Percentiles rank a stretch among this genome's conserved stretches.
Evolutionary conservation across 2,888 invertebrate genomes (phyloP).

Genomic region (Trachelus troglodyta): DNA sequence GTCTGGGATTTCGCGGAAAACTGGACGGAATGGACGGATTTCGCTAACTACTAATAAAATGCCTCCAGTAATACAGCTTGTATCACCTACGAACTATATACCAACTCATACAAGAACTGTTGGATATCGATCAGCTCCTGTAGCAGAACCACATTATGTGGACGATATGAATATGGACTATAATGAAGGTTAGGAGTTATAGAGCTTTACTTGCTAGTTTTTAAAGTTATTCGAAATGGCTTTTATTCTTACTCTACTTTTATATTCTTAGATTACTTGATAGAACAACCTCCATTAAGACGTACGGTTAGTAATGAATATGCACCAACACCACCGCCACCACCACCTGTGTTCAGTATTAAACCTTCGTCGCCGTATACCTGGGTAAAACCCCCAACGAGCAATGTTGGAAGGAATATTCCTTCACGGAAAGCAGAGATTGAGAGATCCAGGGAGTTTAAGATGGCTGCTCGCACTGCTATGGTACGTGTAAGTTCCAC

Average conservation of each 20-base stretch:
- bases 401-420: constrained; percentile 5
- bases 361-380: constrained; percentile 55
- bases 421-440: constrained; percentile 37
- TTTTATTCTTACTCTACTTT: not conserved
- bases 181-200: constrained; percentile 41
- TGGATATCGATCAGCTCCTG: constrained; percentile 45
- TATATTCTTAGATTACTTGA: constrained; percentile 48
- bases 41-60: constrained; percentile 68
- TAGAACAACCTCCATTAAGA: constrained; percentile 53
- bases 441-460: constrained; percentile 56
- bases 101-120: constrained; percentile 42
- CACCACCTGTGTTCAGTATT: constrained; percentile 60
- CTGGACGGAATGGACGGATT: constrained; percentile 70
- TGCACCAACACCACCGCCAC: constrained; percentile 59
- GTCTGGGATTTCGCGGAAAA: constrained; percentile 67
- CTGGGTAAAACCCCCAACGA: constrained; percentile 55
- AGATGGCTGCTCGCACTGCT: constrained; percentile 49
- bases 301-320: constrained; percentile 63
- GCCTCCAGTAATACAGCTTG: constrained; percentile 21
- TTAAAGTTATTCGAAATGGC: not conserved
- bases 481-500: constrained; percentile 37
- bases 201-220: not conserved
- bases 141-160: constrained; percentile 49
- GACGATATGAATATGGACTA: constrained; percentile 53
- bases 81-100: constrained; percentile 37